phyloP scores from a whole-genome alignment of 2,888 invertebrate species.

The Reticulitermes lucifugus region DNA sequence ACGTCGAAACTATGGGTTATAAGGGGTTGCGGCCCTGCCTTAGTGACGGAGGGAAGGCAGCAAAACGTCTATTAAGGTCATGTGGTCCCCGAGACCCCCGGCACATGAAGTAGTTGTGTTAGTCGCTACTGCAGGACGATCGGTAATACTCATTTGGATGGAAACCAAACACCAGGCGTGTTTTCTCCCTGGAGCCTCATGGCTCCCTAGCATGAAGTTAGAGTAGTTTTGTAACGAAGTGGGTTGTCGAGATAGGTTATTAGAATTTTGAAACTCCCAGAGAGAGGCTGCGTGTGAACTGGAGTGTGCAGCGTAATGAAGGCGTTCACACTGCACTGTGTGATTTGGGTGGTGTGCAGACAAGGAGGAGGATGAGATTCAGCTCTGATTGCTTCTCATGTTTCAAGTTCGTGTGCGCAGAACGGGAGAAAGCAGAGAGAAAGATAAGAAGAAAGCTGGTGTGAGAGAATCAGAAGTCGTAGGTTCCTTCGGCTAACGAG shows the following conservation, averaged over 20 bases:
- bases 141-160: too few species aligned
- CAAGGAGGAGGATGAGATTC: background rate
- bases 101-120: too few species aligned
- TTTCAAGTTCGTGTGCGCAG: background rate
- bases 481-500: background rate
- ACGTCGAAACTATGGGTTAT: too few species aligned
- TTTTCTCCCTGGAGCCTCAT: too few species aligned
- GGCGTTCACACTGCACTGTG: background rate
- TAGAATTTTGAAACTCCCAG: background rate
- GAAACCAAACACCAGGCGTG: too few species aligned
- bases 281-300: background rate
- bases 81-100: too few species aligned
- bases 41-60: too few species aligned
- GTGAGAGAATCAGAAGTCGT: background rate
- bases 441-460: slow-evolving; percentile 4
- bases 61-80: too few species aligned
- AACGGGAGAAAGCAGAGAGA: background rate
- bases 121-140: too few species aligned
- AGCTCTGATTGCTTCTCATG: slow-evolving; percentile 46
- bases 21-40: too few species aligned
- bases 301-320: background rate
- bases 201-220: too few species aligned
- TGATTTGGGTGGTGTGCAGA: background rate
- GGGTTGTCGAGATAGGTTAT: background rate
- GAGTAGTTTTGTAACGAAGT: too few species aligned